These are phyloP conservation scores for Nettapus auritus DNA, from an alignment of 2,113 vertebrate species.

Conservation along the genomic window DNA sequence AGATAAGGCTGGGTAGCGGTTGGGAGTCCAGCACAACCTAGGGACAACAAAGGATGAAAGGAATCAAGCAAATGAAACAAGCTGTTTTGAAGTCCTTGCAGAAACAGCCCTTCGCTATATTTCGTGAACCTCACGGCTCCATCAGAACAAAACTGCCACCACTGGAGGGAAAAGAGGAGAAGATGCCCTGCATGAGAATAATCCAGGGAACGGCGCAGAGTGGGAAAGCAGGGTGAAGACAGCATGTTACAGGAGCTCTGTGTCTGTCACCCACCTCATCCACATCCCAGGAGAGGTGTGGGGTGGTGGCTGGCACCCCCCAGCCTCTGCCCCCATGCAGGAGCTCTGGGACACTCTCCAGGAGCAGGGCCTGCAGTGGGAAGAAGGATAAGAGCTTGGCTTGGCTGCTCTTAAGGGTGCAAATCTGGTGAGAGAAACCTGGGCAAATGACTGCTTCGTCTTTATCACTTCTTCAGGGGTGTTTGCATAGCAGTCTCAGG, in stretches of 20 bases:
- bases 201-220: background rate
- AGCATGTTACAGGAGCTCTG: background rate
- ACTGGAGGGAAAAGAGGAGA: background rate
- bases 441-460: constrained; percentile 10
- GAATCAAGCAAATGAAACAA: constrained; percentile 57
- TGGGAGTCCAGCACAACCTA: constrained; percentile 41
- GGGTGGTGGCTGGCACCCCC: no score
- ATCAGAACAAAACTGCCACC: constrained; percentile 21
- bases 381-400: background rate
- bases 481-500: constrained; percentile 37
- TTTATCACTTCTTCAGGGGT: constrained; percentile 29
- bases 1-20: constrained; percentile 52
- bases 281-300: background rate
- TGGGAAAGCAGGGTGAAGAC: background rate
- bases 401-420: constrained; percentile 17
- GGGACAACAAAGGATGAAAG: constrained; percentile 69
- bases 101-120: constrained; percentile 62
- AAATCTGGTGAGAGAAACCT: background rate
- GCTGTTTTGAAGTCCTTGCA: constrained; percentile 68
- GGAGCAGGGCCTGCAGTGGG: background rate
- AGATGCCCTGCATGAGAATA: constrained; percentile 21
- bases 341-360: background rate
- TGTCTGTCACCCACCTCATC: background rate
- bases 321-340: background rate
- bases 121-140: constrained; percentile 59